phyloP scores from a whole-genome alignment of 2,113 vertebrate genomes.

The Poeciliopsis occidentalis region DNA sequence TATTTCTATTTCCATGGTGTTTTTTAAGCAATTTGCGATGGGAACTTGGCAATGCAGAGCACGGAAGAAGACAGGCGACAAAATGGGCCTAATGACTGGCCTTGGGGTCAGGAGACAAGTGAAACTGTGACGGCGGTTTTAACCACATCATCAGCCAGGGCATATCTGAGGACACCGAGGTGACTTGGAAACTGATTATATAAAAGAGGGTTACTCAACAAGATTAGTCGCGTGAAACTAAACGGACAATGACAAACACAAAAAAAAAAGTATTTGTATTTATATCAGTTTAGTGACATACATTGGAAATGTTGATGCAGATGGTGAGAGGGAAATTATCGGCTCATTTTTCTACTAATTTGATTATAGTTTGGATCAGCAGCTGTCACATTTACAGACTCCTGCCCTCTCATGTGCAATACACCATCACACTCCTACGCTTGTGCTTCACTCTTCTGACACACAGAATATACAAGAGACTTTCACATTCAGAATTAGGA shows the following conservation, averaged over 20 bases:
- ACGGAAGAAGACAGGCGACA: constrained; percentile 63
- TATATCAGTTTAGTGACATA: not conserved
- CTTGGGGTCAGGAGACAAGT: constrained; percentile 32
- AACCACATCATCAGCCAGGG: constrained; percentile 42
- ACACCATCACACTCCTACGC: constrained; percentile 3
- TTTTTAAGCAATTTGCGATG: constrained; percentile 47
- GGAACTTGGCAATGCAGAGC: constrained; percentile 31
- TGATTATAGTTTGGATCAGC: constrained; percentile 30
- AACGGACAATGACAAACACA: not conserved
- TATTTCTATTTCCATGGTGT: constrained; percentile 53
- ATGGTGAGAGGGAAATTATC: not conserved
- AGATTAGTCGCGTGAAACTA: constrained; percentile 2
- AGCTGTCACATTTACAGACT: constrained; percentile 10
- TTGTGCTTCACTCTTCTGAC: constrained; percentile 28
- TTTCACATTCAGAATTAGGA: too few species aligned
- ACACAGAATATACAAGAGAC: not conserved
- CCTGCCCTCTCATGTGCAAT: constrained; percentile 2
- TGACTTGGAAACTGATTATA: constrained; percentile 33
- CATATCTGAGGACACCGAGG: constrained; percentile 22
- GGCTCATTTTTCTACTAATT: not conserved
- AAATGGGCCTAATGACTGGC: constrained; percentile 74
- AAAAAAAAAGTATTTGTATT: too few species aligned
- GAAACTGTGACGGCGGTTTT: constrained; percentile 42
- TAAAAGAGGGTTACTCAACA: constrained; percentile 30
- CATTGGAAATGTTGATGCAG: not conserved